phyloP scores from a whole-genome alignment of 2,113 vertebrate species.

The Laticauda colubrina region DNA sequence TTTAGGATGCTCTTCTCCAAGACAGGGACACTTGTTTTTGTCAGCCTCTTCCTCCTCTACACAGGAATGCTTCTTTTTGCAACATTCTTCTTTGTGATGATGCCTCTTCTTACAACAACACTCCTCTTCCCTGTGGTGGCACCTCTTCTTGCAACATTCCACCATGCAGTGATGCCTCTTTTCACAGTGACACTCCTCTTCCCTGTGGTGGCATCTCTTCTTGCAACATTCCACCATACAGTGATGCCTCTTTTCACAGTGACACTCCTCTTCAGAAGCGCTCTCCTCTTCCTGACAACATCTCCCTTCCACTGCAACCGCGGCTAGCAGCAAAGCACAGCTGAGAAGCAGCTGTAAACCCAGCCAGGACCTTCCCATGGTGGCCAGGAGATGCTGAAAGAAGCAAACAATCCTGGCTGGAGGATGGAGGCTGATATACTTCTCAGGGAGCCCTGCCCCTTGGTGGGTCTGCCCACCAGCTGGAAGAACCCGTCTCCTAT shows the following conservation, averaged over 20 bases:
- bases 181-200: background rate
- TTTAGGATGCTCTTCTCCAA: background rate
- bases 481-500: background rate
- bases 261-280: background rate
- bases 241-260: background rate
- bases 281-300: background rate
- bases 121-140: background rate
- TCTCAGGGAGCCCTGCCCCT: background rate
- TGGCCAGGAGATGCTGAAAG: background rate
- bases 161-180: no score
- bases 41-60: no score
- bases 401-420: background rate
- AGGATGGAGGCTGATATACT: background rate
- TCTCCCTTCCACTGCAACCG: background rate
- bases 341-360: background rate
- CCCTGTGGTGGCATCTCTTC: background rate
- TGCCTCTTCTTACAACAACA: background rate
- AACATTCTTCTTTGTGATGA: background rate
- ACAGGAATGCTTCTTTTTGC: background rate
- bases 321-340: background rate
- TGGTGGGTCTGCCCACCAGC: background rate
- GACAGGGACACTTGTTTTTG: no score
- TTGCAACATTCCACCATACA: background rate
- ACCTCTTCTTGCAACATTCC: background rate
- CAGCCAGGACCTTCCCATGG: background rate